phyloP scores from a whole-genome alignment of 2,888 invertebrate genomes.

The Drosophila nigritarsus region DNA sequence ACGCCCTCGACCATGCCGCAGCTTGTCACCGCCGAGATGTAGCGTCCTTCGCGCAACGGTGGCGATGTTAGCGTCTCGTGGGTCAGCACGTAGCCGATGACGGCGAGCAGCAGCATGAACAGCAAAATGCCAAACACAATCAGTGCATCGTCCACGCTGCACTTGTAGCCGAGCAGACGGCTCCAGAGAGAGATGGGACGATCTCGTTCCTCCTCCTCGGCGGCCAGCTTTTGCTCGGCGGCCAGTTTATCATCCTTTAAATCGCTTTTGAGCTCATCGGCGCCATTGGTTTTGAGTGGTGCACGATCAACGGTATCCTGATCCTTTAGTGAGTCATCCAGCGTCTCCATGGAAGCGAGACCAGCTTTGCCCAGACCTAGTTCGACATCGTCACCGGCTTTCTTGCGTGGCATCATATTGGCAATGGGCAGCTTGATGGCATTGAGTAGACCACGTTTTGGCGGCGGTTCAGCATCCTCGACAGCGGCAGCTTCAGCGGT shows the following conservation, averaged over 20 bases:
- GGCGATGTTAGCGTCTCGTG: constrained; percentile 87
- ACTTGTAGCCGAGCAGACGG: constrained; percentile 88
- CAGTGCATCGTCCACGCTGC: constrained; percentile 88
- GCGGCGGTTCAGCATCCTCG: constrained; percentile 73
- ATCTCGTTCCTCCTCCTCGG: constrained; percentile 73
- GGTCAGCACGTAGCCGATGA: constrained; percentile 88
- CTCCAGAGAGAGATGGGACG: constrained; percentile 86
- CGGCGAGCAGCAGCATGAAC: constrained; percentile 87
- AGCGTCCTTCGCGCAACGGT: constrained; percentile 90
- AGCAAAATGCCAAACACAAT: constrained; percentile 87
- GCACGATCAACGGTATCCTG: constrained; percentile 87
- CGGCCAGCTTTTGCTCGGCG: constrained; percentile 82
- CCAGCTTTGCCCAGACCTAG: constrained; percentile 88
- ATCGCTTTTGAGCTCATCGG: constrained; percentile 89
- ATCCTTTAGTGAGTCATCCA: constrained; percentile 90
- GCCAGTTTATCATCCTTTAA: constrained; percentile 86
- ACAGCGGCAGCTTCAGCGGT: constrained; percentile 77
- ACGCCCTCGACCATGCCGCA: constrained; percentile 93
- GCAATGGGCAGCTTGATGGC: constrained; percentile 88
- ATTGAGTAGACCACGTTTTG: constrained; percentile 86
- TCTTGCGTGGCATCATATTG: constrained; percentile 87
- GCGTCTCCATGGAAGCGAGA: constrained; percentile 92
- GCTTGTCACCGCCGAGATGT: constrained; percentile 89
- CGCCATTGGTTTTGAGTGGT: constrained; percentile 86
- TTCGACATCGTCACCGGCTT: constrained; percentile 86